Conservation (phyloP, 2,888 invertebrate genomes). For the Apamea epomidion region DNA sequence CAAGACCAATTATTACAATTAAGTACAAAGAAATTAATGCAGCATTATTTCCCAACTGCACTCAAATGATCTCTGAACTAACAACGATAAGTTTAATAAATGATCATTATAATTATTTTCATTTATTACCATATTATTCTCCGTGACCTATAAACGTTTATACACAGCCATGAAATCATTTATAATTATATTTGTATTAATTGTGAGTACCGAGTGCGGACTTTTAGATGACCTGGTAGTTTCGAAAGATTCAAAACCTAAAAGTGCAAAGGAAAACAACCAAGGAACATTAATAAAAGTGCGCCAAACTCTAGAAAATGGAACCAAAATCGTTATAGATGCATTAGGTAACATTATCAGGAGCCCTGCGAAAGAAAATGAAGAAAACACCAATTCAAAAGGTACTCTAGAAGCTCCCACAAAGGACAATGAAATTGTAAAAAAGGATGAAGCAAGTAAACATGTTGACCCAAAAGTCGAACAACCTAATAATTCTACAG, state of each 20-base stretch:
- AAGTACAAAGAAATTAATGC: neutral
- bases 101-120: neutral
- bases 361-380: slow-evolving; percentile 17
- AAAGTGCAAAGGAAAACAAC: slow-evolving; percentile 10
- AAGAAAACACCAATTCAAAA: neutral
- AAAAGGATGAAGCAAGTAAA: slow-evolving; percentile 1
- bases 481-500: neutral
- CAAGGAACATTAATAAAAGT: slow-evolving; percentile 41
- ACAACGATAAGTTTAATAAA: slow-evolving; percentile 17
- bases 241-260: slow-evolving; percentile 26
- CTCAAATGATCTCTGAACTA: slow-evolving; percentile 54
- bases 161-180: slow-evolving; percentile 35
- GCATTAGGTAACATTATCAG: slow-evolving; percentile 43
- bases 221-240: slow-evolving; percentile 44
- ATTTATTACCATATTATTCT: slow-evolving; percentile 23
- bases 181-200: slow-evolving; percentile 36
- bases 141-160: slow-evolving; percentile 39
- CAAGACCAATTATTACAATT: neutral
- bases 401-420: neutral
- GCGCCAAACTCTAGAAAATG: slow-evolving; percentile 42
- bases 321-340: slow-evolving; percentile 46
- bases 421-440: neutral
- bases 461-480: neutral
- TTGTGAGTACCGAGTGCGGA: slow-evolving; percentile 52
- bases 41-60: slow-evolving; percentile 30